Evolutionary conservation across 2,113 vertebrate species (phyloP).

Genomic region (Rhinolophus sinicus): DNA sequence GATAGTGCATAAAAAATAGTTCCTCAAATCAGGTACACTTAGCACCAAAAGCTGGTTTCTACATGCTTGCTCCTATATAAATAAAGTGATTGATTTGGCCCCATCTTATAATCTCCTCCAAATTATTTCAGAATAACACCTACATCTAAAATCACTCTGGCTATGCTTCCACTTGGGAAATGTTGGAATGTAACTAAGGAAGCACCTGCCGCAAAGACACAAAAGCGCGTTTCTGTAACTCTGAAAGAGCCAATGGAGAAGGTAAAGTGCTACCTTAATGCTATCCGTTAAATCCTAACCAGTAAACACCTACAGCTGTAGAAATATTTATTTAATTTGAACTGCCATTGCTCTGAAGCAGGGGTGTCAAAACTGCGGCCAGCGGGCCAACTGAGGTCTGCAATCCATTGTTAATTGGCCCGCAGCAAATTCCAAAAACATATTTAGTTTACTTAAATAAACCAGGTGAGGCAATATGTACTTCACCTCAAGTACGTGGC

Average conservation of each 20-base stretch:
- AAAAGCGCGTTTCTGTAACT: not conserved
- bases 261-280: fast-evolving
- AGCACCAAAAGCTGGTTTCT: not conserved
- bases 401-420: too few relatives aligned
- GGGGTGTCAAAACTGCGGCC: too few relatives aligned
- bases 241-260: not conserved
- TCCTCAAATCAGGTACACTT: not conserved
- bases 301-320: not conserved
- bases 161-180: not conserved
- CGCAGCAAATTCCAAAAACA: too few relatives aligned
- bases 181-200: not conserved
- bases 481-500: too few relatives aligned
- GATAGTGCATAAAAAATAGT: not conserved
- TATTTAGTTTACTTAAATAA: too few relatives aligned
- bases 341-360: not conserved
- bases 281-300: not conserved
- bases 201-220: not conserved
- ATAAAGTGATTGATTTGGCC: not conserved
- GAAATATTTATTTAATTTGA: not conserved
- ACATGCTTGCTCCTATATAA: not conserved
- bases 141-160: too few relatives aligned
- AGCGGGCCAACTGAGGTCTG: too few relatives aligned
- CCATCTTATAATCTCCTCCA: not conserved
- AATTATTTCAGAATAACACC: too few relatives aligned
- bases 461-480: too few relatives aligned